phyloP scores from a whole-genome alignment of 2,888 invertebrate species.

The Cataglyphis cursor region DNA sequence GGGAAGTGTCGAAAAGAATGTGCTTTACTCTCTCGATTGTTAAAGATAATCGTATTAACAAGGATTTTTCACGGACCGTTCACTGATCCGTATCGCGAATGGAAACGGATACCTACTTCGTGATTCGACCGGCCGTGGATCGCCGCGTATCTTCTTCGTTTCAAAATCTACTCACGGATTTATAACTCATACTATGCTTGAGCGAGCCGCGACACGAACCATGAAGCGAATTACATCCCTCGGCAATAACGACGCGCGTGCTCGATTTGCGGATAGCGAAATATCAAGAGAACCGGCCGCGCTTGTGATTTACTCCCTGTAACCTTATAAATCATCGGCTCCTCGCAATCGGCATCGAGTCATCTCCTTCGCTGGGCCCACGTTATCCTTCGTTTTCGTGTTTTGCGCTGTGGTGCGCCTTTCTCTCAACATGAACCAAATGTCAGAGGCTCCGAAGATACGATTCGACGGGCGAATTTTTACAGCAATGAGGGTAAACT shows the following conservation, averaged over 20 bases:
- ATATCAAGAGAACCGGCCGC: constrained; percentile 61
- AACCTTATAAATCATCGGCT: constrained; percentile 67
- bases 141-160: constrained; percentile 38
- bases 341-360: constrained; percentile 54
- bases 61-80: constrained; percentile 46
- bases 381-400: constrained; percentile 42
- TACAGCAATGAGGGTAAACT: constrained; percentile 7
- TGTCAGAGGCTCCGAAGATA: constrained; percentile 62
- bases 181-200: constrained; percentile 45
- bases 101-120: constrained; percentile 45
- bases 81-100: constrained; percentile 51
- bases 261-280: constrained; percentile 58
- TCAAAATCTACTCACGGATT: constrained; percentile 53
- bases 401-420: constrained; percentile 46
- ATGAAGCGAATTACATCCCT: constrained; percentile 46
- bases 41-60: constrained; percentile 47
- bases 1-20: neutral
- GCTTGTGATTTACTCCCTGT: constrained; percentile 61
- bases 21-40: neutral
- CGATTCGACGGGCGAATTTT: constrained; percentile 35
- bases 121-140: constrained; percentile 23
- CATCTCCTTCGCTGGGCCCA: constrained; percentile 43
- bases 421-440: constrained; percentile 60
- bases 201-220: constrained; percentile 46
- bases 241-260: constrained; percentile 45